Evolutionary conservation across 2,797 vertebrate species (phyloP).

Genomic region (Cyclura pinguis): DNA sequence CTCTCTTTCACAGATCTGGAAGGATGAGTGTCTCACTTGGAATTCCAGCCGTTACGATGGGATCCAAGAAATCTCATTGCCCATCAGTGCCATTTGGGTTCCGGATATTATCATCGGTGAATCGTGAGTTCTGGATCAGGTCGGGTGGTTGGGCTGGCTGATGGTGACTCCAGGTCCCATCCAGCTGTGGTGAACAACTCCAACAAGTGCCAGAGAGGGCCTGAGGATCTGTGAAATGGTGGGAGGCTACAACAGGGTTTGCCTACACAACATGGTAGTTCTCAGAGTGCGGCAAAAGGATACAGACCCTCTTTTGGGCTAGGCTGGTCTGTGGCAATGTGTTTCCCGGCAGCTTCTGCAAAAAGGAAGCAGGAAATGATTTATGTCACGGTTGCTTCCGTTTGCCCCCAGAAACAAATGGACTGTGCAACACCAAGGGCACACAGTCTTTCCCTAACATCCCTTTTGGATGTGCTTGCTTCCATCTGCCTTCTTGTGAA

Average conservation of each 20-base stretch:
- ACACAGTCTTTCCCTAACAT: no score
- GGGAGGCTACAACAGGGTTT: no score
- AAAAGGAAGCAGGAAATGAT: not conserved
- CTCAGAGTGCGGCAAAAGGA: no score
- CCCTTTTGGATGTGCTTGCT: not conserved
- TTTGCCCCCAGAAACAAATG: not conserved
- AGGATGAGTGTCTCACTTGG: slow-evolving; percentile 91
- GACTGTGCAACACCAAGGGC: not conserved
- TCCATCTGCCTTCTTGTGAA: no score
- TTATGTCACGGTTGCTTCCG: not conserved
- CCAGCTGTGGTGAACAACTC: no score
- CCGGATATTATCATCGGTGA: slow-evolving; percentile 90
- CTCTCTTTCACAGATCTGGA: slow-evolving; percentile 84
- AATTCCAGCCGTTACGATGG: slow-evolving; percentile 88
- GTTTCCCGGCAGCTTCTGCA: not conserved
- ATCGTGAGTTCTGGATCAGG: slow-evolving; percentile 79
- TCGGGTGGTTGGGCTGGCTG: not conserved
- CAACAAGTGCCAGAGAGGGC: no score
- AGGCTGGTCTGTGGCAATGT: not conserved
- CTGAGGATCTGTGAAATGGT: no score
- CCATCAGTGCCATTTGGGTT: slow-evolving; percentile 87
- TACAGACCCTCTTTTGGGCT: not conserved
- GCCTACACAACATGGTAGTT: no score
- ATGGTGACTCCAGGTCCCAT: not conserved
- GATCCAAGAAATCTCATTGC: slow-evolving; percentile 87